Base-by-base conservation (phyloP, 2,888 invertebrate species). In the Pristionchus japonicus region DNA sequence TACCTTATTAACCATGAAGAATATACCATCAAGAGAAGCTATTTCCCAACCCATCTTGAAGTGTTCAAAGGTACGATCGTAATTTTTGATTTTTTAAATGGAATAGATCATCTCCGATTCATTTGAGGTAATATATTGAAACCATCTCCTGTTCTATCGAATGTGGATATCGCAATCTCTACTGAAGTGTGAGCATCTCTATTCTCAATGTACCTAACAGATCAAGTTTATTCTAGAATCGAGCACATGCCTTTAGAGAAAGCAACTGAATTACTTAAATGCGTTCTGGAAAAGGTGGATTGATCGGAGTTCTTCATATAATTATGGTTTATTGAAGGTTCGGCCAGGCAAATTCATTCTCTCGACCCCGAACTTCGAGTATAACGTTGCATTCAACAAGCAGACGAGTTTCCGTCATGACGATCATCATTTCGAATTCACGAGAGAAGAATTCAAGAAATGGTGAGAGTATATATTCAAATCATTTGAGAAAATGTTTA, bases 351-450 rank as follows among this genome's bases (percentile, higher is more conserved):
- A 94, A 20, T 93, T 95, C 83, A 90, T 95, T n/a, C 92, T 95
- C n/a, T 95, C 95, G 13, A 95, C 95, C 34, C 95, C 95, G 37
- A 95, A 95, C 90, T 91, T 93, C 49, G 95, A 95, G 43, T 95
- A 94, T 90, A 95, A 95, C 88, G 90, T 92, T 17, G 91, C 40
- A 13, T 80, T 80, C 80, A 84, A 84, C 40, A 84, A 57, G 23
- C 23, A 34, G 52, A 4, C 47, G 27, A 47, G 74, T 31, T 87
- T 87, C 77, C 74, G 87, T 20, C 87, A 87, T 49, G 87, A 87
- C 52, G 87, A 87, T 77, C 87, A 87, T 15, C 77, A 87, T 77
- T 87, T 87, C 27, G 87, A 87, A 47, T 87, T 87, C 37, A 87
- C 47, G n/a, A 47, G 87, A 34, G 52, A 7, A 4, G 37, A 87